Base-by-base conservation (phyloP, 2,888 invertebrate genomes). In the Tetropium fuscum region DNA sequence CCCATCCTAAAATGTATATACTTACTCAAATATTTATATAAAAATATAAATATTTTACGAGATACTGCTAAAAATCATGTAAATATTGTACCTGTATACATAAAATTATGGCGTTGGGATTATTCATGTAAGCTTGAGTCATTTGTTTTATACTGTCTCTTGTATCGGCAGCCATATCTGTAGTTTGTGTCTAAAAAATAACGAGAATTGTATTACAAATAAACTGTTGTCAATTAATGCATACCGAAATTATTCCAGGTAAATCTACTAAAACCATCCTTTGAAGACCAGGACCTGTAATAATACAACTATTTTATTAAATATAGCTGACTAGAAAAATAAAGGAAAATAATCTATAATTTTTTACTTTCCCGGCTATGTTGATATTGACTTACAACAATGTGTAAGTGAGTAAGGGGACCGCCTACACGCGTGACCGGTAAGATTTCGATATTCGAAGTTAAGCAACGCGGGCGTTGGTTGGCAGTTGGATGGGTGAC, bases 211-310 rank as follows among this genome's bases (percentile, higher is more conserved):
- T 30, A 30, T 54, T n/a, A 27, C 11, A 19, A 51, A 47, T 8
- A 19, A 18, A 59, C 27, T 20, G 10, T 41, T 20, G 48, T 16
- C 19, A 51, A n/a, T n/a, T 43, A 30, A 22, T 38, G 66, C 89
- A 86, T 82, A 96, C 96, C 64, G 97, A 97, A 71, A 98, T 97
- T 70, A 98, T 95, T 20, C 99, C 99, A 1, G 99, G 99, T 70
- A 99, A 85, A 85, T 99, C 99, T 0, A 99, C 98, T 0, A 99
- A 84, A 60, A 99, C 99, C 97, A 99, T 99, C 53, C 99, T 87
- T 71, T 97, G 98, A 43, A 99, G 83, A 0, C 97, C 98, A 1
- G 99, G 99, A 0, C 98, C 78, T 78, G 43, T 47, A 67, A 64
- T 38, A 48, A 48, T 16, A 20, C 27, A 32, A 13, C 3, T 6